A percentile compares a stretch with the other conserved stretches of the same genome.
phyloP scores from a whole-genome alignment of 2,797 vertebrate genomes.

The Enteromius viviparus region DNA sequence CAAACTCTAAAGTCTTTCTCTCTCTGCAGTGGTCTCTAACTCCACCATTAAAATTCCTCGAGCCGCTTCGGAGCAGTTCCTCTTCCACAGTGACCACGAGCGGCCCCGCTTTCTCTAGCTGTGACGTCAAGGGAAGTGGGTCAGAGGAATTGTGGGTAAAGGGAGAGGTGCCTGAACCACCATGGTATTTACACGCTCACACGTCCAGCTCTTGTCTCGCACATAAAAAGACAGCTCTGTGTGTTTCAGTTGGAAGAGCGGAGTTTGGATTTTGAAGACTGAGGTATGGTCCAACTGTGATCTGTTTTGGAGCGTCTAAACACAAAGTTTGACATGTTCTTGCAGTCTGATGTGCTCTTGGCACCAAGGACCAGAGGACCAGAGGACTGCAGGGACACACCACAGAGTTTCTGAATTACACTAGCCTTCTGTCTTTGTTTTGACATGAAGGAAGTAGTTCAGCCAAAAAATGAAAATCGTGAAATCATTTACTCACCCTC shows the following conservation, averaged over 20 bases:
- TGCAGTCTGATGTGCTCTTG: conserved; percentile 24
- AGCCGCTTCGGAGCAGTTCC: conserved; percentile 35
- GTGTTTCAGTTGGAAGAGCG: conserved; percentile 41
- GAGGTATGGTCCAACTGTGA: conserved; percentile 14
- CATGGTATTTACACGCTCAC: conserved; percentile 22
- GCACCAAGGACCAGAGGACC: too few relatives aligned
- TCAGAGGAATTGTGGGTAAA: conserved; percentile 73
- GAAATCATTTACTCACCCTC: conserved; percentile 17
- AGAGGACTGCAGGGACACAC: background rate
- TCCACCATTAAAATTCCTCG: conserved; percentile 34
- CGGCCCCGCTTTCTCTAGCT: conserved; percentile 29
- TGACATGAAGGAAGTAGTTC: conserved; percentile 12
- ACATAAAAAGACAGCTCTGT: conserved; percentile 61
- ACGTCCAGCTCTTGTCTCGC: conserved; percentile 43
- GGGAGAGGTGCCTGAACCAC: conserved; percentile 55
- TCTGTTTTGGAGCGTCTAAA: conserved; percentile 23
- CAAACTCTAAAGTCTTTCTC: conserved; percentile 21
- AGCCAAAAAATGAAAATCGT: conserved; percentile 7
- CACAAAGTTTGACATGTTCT: conserved; percentile 32
- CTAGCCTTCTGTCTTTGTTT: conserved; percentile 16
- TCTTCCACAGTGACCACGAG: conserved; percentile 51
- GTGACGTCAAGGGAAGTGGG: conserved; percentile 75
- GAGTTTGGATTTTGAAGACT: conserved; percentile 34
- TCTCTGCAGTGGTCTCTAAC: conserved; percentile 12
- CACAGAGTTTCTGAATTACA: conserved; percentile 20